phyloP scores from a whole-genome alignment of 2,113 vertebrate genomes.

The Raphicerus campestris region DNA sequence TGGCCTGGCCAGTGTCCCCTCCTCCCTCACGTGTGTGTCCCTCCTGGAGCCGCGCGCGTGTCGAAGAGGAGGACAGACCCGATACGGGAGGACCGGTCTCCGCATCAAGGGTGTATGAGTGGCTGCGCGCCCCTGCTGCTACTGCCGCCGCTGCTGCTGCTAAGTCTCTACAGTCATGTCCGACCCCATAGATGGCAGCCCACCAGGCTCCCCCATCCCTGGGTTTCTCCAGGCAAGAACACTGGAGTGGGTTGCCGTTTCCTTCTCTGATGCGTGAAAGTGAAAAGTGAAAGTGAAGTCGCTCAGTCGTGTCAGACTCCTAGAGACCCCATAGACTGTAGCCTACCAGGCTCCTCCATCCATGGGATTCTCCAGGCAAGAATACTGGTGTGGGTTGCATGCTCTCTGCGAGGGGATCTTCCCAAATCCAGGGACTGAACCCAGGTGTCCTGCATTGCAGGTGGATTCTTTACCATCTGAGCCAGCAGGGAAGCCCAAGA shows the following conservation, averaged over 20 bases:
- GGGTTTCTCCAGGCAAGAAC: background rate
- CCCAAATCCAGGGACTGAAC: background rate
- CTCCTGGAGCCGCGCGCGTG: background rate
- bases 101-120: background rate
- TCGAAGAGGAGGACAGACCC: background rate
- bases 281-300: background rate
- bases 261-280: background rate
- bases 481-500: background rate
- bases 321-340: background rate
- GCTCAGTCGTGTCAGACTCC: rapidly evolving
- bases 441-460: background rate
- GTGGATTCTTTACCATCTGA: background rate
- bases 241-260: background rate
- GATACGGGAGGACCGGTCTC: rapidly evolving
- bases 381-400: no score
- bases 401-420: background rate
- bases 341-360: no score
- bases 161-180: background rate
- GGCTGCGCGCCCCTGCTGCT: rapidly evolving
- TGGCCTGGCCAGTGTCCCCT: background rate
- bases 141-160: background rate
- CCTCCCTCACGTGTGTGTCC: background rate
- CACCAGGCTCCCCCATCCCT: background rate
- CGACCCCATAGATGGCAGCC: rapidly evolving
- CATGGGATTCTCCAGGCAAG: no score